phyloP scores from a whole-genome alignment of 2,888 invertebrate genomes.

The Thecophora atra region DNA sequence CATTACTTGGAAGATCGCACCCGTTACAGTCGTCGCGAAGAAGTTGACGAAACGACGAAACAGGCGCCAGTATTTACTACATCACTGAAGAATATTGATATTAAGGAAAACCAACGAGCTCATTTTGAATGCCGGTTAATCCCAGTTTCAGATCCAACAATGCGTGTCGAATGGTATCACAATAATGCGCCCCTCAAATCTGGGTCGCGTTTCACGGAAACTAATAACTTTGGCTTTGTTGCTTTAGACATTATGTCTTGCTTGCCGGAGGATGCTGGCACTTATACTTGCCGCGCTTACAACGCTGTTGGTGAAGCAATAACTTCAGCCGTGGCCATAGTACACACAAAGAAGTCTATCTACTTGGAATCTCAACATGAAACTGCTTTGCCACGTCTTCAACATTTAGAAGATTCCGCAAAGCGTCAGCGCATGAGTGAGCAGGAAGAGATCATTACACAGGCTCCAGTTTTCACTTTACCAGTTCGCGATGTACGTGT shows the following conservation, averaged over 20 bases:
- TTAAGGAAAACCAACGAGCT: constrained; percentile 93
- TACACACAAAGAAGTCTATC: constrained; percentile 86
- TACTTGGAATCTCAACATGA: constrained; percentile 90
- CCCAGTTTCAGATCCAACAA: constrained; percentile 90
- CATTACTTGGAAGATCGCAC: constrained; percentile 88
- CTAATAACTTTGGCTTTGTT: constrained; percentile 97
- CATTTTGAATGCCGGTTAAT: constrained; percentile 95
- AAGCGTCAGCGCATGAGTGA: constrained; percentile 77
- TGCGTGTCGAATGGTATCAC: constrained; percentile 96
- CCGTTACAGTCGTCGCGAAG: constrained; percentile 78
- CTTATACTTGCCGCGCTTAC: constrained; percentile 91
- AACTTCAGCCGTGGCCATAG: constrained; percentile 86
- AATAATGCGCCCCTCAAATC: constrained; percentile 90
- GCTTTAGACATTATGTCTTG: constrained; percentile 95
- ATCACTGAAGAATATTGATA: constrained; percentile 89
- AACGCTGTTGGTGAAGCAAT: constrained; percentile 94
- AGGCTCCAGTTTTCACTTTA: constrained; percentile 92
- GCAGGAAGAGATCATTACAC: constrained; percentile 82
- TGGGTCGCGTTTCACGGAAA: constrained; percentile 94
- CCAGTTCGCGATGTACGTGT: constrained; percentile 87
- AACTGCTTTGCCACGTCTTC: constrained; percentile 81
- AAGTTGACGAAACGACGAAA: constrained; percentile 82
- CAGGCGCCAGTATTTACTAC: constrained; percentile 95
- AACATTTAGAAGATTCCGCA: constrained; percentile 82
- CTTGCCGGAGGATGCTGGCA: constrained; percentile 95